Base-by-base conservation (phyloP, 2,797 vertebrate genomes). In the Pangasius krempfi region DNA sequence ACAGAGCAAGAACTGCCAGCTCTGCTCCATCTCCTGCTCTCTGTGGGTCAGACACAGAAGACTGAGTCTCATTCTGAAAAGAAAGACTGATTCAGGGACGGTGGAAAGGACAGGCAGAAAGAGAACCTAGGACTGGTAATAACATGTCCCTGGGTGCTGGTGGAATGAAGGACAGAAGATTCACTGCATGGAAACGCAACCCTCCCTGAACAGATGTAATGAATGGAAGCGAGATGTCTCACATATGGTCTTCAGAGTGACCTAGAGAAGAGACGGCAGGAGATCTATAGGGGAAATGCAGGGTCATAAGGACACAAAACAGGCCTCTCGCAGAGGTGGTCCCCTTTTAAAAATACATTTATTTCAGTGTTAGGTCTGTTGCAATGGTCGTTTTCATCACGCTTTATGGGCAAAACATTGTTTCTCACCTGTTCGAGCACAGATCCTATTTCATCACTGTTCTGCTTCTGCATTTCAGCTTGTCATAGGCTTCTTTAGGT, bases 221-320 rank as follows among this genome's bases (percentile, higher is more conserved):
- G 90, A 93, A 95, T 94, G 93, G 88, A 62, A 91, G 88, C 33
- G 89, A 91, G 91, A 91, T 82, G 84, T 87, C 92, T 94, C 92
- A 92, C 94, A 94, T 92, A 93, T 94, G 95, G 92, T 92, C 89
- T 92, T 92, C 92, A 92, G 93, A 93, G 94, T 81, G 91, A 94
- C 94, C 93, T 94, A 90, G 90, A 93, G 87, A 89, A 66, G 64
- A 91, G 85, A 68, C 54, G 27, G 84, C 50, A 81, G 47, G 66
- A 75, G 78, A 86, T 66, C 68, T 89, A 81, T 66, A 47, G 50
- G 86, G 90, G 88, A 89, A 30, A 86, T 62, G 44, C 58, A 64
- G 86, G 88, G 84, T 89, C 89, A 89, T 14, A 70, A 68, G 89
- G 89, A 78, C 52, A 89, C 89, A 88, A 90, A 92, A 93, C 89